These are phyloP conservation scores for Microtus agrestis DNA, from an alignment of 2,797 vertebrate species.

Conservation along the genomic window DNA sequence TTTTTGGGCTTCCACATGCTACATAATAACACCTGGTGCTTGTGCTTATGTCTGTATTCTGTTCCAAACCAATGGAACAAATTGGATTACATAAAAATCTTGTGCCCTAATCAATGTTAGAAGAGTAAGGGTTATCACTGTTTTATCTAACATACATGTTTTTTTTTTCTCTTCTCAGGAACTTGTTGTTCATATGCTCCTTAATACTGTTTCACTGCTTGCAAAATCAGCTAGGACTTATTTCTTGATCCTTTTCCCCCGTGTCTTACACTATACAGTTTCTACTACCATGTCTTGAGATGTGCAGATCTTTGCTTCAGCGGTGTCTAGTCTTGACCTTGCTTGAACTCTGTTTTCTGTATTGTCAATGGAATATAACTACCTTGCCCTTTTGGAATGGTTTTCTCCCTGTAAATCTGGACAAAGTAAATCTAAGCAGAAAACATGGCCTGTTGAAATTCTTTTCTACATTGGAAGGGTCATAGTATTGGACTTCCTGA, in stretches of 20 bases:
- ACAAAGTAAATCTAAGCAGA: not conserved
- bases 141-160: not conserved
- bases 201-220: not conserved
- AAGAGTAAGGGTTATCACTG: not conserved
- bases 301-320: not conserved
- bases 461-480: not conserved
- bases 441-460: not conserved
- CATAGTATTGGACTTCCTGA: not conserved
- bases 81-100: not conserved
- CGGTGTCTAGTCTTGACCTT: not conserved
- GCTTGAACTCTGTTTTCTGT: not conserved
- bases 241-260: not conserved
- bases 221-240: not conserved
- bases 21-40: not conserved
- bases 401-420: not conserved
- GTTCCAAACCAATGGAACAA: not conserved
- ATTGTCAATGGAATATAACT: not conserved
- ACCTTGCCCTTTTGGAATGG: not conserved
- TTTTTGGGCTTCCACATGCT: too few species aligned
- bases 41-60: not conserved
- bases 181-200: not conserved
- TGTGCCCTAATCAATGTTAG: slow-evolving; percentile 20
- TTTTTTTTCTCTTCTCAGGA: not conserved
- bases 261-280: not conserved
- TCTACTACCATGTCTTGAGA: not conserved